phyloP scores from a whole-genome alignment of 2,797 vertebrate genomes.

The Poeciliopsis presidionis region DNA sequence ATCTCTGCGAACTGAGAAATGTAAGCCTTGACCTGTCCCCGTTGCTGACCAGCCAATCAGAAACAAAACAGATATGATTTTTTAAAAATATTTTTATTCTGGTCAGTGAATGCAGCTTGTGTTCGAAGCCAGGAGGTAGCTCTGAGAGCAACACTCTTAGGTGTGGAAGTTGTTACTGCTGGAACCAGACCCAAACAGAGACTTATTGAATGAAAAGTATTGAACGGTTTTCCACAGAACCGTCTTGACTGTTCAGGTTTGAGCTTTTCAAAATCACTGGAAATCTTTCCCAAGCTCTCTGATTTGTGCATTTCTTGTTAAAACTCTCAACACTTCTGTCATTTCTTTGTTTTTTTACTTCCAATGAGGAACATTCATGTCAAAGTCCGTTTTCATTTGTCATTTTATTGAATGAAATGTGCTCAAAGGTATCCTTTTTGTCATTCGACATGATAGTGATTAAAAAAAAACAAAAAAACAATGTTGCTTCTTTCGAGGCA shows the following conservation, averaged over 20 bases:
- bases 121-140: not conserved
- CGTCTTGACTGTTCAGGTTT: not conserved
- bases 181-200: not conserved
- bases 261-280: not conserved
- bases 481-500: not conserved
- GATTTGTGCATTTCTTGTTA: not conserved
- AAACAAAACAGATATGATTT: not conserved
- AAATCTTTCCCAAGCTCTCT: not conserved
- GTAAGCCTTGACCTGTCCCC: not conserved
- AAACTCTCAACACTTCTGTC: not conserved
- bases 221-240: not conserved
- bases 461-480: not conserved
- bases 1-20: not conserved
- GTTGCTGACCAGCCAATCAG: not conserved
- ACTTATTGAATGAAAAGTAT: not conserved
- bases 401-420: not conserved
- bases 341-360: not conserved
- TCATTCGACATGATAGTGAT: not conserved
- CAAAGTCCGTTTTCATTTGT: not conserved
- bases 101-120: not conserved
- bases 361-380: not conserved
- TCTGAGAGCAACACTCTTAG: not conserved
- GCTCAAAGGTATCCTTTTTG: not conserved
- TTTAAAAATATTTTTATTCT: not conserved
- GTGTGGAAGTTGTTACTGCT: not conserved